Conservation (phyloP, 1,140 invertebrate species). For the Nasonia longicornis region DNA sequence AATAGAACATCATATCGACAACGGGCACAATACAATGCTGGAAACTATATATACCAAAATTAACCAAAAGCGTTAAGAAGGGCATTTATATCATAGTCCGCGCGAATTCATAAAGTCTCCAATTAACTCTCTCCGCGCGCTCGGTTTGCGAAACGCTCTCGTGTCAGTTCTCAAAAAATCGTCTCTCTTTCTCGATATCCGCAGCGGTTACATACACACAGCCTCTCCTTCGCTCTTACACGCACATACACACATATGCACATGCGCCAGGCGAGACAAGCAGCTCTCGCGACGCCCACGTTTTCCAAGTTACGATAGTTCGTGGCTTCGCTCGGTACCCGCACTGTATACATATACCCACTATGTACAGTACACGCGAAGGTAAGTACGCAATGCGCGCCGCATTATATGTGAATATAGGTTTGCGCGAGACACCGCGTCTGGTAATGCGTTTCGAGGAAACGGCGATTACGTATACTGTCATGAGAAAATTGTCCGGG, state of each 20-base stretch:
- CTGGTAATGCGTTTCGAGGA: background rate
- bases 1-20: no score
- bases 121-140: background rate
- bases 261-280: background rate
- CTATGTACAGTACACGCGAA: background rate
- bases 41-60: no score
- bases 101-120: background rate
- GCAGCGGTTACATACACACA: no score
- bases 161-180: background rate
- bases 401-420: background rate
- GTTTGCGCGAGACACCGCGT: background rate
- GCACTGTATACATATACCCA: background rate
- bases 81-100: no score
- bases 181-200: background rate
- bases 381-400: background rate
- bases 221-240: background rate
- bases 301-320: slow-evolving; percentile 43
- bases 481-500: background rate
- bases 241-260: background rate
- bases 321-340: background rate
- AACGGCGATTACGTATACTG: background rate
- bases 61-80: no score
- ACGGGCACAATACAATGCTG: no score
- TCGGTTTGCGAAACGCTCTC: background rate
- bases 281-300: slow-evolving; percentile 17